These are phyloP conservation scores for Axea sp. DNA, from an alignment of 2,888 invertebrate species.

Conservation along the genomic window DNA sequence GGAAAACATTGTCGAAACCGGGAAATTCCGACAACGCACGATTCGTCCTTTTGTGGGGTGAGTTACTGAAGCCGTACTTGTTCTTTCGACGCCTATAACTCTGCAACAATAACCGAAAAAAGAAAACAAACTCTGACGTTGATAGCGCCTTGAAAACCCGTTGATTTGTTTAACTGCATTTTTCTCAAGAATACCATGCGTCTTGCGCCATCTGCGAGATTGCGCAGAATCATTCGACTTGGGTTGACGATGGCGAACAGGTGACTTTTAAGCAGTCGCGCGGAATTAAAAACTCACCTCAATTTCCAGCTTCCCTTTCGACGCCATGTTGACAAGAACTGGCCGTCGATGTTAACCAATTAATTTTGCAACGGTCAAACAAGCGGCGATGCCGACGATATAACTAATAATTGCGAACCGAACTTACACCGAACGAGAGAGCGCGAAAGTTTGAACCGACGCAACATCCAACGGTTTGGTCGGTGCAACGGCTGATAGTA, in stretches of 20 bases:
- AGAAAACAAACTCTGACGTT: no score
- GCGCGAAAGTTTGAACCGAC: conserved; percentile 27
- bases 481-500: not conserved
- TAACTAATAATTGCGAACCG: not conserved
- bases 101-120: no score
- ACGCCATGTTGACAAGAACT: conserved; percentile 24
- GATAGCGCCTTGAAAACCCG: no score
- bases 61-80: no score
- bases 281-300: conserved; percentile 19
- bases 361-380: no score
- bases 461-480: not conserved
- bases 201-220: conserved; percentile 31
- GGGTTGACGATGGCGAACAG: not conserved
- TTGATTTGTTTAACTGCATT: not conserved
- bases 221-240: conserved; percentile 6
- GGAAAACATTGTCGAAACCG: no score
- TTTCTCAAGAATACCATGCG: not conserved
- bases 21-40: no score
- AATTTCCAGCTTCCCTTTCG: conserved; percentile 25
- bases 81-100: no score
- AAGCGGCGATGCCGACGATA: no score
- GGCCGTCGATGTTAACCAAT: conserved; percentile 1
- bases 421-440: conserved; percentile 5
- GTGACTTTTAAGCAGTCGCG: not conserved
- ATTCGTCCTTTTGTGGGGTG: no score